A percentile compares a stretch with the other conserved stretches of the same genome.
phyloP scores from a whole-genome alignment of 1,140 invertebrate genomes.

The Brachionus plicatilis region DNA sequence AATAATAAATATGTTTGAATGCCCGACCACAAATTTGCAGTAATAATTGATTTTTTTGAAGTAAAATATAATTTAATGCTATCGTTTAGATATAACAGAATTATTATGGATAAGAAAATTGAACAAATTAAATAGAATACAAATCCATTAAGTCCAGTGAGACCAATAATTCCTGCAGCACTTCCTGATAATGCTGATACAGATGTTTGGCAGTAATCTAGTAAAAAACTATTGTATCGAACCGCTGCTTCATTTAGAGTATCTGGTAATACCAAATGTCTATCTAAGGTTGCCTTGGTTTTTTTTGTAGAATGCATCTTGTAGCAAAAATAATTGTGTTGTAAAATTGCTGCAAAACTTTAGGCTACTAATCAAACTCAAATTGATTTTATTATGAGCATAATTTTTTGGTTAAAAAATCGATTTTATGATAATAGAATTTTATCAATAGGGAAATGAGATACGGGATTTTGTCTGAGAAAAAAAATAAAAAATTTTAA shows the following conservation, averaged over 20 bases:
- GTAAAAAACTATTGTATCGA: background rate
- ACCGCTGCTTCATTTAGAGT: conserved; percentile 1
- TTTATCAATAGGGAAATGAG: background rate
- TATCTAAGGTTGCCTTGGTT: background rate
- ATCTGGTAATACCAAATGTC: background rate
- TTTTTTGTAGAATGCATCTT: background rate
- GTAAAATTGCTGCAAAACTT: background rate
- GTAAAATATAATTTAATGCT: conserved; percentile 25
- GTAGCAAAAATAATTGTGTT: background rate
- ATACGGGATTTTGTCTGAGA: background rate
- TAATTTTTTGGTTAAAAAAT: background rate
- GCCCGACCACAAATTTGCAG: conserved; percentile 50
- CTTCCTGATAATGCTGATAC: conserved; percentile 86
- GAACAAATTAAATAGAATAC: conserved; percentile 85
- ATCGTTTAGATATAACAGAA: background rate
- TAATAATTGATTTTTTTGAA: background rate
- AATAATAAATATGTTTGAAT: conserved; percentile 55
- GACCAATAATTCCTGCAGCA: conserved; percentile 81
- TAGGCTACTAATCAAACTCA: background rate
- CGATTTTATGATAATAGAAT: background rate
- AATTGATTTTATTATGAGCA: background rate
- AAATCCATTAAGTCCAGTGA: conserved; percentile 86
- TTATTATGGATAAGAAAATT: conserved; percentile 66
- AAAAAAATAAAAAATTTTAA: background rate
- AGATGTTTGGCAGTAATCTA: conserved; percentile 90